Base-by-base conservation (phyloP, 2,113 vertebrate genomes). In the Paradoxurus hermaphroditus region DNA sequence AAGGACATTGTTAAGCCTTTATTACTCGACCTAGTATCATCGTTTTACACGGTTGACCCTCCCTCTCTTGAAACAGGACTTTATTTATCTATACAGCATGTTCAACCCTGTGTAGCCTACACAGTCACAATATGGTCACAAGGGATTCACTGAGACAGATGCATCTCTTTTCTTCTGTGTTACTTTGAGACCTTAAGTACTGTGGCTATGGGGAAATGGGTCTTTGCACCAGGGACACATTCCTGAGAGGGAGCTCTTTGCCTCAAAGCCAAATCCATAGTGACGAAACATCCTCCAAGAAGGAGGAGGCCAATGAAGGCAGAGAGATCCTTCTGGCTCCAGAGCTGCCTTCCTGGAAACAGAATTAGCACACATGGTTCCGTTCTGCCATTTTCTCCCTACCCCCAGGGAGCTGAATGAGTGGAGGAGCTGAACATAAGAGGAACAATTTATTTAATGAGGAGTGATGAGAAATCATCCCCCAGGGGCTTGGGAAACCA, bases 361-460 rank as follows among this genome's bases (percentile, higher is more conserved):
- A 88, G 44, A 95, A 82, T 73, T 31, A 92, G 19, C 46, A 73
- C 5, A 46, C 7, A 14, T 0, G 2, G 2, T 59, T 86, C 39
- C 13, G 18, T 75, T 75, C 56, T 86, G 46, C 39, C 56, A 87
- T 36, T 68, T 86, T 5, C 44, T 93, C 31, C 46, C 36, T 5
- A 19, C 19, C 73, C 49, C n/a, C 51, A 93, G 31, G 67, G 86
- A 95, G 65, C 3, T 29, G 29, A 77, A 59, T 29, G 41, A n/a
- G 59, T 95, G 53, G 36, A 90, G 79, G 72, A 65, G 1, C 11
- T 49, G 51, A 67, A 36, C 18, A 68, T 68, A 46, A 51, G 39
- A 31, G 7, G 36, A 44, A 63, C 78, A 86, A 79, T 68, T 88
- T 59, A 36, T 56, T 93, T 96, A 91, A 97, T 79, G 51, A 96